Evolutionary conservation across 2,888 invertebrate genomes (phyloP).

Genomic region (Octodonta nipae): DNA sequence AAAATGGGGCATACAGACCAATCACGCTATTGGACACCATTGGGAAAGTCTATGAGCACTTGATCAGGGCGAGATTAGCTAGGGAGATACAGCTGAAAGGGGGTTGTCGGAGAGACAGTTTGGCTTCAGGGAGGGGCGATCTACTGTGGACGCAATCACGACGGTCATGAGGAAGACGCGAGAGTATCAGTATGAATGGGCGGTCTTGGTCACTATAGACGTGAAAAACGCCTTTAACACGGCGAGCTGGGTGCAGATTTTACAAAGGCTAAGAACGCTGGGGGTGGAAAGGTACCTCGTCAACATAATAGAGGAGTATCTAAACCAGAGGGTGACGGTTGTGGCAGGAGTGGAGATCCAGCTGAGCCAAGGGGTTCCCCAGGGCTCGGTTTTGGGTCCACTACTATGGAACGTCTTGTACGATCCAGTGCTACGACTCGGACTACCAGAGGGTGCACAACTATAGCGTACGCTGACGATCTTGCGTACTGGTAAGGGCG

Average conservation of each 20-base stretch:
- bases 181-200: too few species aligned
- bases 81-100: too few species aligned
- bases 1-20: too few species aligned
- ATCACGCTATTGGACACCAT: too few species aligned
- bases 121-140: background rate
- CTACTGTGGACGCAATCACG: background rate
- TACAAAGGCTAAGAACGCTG: background rate
- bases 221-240: constrained; percentile 1
- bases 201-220: background rate
- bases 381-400: background rate
- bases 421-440: background rate
- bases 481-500: too few species aligned
- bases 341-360: background rate
- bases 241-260: background rate
- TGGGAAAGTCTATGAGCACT: too few species aligned
- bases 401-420: background rate
- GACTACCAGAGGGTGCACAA: background rate
- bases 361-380: background rate
- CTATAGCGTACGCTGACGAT: background rate
- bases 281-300: background rate
- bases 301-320: background rate
- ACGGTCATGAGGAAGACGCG: background rate
- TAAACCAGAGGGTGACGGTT: background rate
- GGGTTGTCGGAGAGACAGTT: background rate
- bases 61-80: too few species aligned